Evolutionary conservation across 2,888 invertebrate species (phyloP).

Genomic region (Frankliniella fusca): DNA sequence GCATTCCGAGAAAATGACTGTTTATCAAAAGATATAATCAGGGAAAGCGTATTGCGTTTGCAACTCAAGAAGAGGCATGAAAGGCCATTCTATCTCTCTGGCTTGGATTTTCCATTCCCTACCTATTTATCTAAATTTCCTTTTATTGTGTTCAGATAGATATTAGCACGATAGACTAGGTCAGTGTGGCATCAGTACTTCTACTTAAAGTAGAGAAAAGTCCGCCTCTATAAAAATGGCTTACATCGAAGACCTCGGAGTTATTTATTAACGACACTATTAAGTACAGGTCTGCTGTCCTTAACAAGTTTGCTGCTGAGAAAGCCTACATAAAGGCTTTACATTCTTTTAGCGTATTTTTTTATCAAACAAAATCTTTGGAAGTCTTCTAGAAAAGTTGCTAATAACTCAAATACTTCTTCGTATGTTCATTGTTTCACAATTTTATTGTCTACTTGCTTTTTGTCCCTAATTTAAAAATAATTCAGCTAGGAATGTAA

Average conservation of each 20-base stretch:
- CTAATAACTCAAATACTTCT: not conserved
- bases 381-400: slow-evolving; percentile 1
- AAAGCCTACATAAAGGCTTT: not conserved
- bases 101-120: not conserved
- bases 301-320: not conserved
- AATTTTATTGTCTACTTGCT: slow-evolving; percentile 20
- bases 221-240: slow-evolving; percentile 24
- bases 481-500: slow-evolving; percentile 25
- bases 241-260: not conserved
- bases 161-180: slow-evolving; percentile 22
- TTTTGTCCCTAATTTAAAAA: slow-evolving; percentile 18
- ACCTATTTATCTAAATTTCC: not conserved
- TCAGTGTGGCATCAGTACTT: slow-evolving; percentile 26
- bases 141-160: slow-evolving; percentile 7
- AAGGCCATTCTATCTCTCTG: slow-evolving; percentile 8
- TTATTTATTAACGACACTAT: not conserved
- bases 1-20: not conserved
- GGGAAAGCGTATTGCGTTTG: slow-evolving; percentile 6
- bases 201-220: slow-evolving; percentile 23
- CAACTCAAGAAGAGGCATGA: not conserved
- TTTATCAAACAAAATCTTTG: not conserved
- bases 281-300: not conserved
- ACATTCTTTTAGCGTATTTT: not conserved
- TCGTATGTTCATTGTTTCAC: slow-evolving; percentile 9
- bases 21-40: slow-evolving; percentile 23